These are phyloP conservation scores for Oncorhynchus gorbuscha DNA, from an alignment of 2,113 vertebrate genomes.

Conservation along the genomic window DNA sequence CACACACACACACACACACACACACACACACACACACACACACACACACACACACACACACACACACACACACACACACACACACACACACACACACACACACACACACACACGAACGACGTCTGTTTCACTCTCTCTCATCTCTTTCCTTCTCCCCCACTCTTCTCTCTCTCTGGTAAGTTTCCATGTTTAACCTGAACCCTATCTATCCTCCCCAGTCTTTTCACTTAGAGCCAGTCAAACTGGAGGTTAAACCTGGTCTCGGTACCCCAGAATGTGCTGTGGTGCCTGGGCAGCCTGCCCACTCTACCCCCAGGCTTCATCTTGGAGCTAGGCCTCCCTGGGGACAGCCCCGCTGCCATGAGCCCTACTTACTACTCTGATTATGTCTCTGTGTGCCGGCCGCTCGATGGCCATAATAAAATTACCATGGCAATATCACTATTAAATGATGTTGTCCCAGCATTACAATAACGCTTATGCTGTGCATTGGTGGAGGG, in stretches of 20 bases:
- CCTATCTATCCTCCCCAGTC: no score
- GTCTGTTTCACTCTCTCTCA: no score
- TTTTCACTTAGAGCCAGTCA: slow-evolving; percentile 21
- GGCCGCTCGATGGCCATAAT: slow-evolving; percentile 83
- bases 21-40: no score
- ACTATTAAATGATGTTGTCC: slow-evolving; percentile 90
- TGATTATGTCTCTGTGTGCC: slow-evolving; percentile 72
- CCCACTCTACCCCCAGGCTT: slow-evolving; percentile 46
- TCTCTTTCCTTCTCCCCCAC: no score
- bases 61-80: no score
- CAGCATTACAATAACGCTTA: slow-evolving; percentile 91
- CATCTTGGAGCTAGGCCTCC: slow-evolving; percentile 28
- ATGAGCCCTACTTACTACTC: slow-evolving; percentile 65
- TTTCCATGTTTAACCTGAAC: no score
- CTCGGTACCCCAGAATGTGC: slow-evolving; percentile 38
- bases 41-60: no score
- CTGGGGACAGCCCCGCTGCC: slow-evolving; percentile 46
- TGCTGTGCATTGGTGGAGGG: slow-evolving; percentile 78
- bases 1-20: no score
- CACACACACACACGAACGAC: no score
- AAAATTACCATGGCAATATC: slow-evolving; percentile 89
- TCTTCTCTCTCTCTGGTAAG: no score
- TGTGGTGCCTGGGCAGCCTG: slow-evolving; percentile 54
- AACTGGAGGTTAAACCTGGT: slow-evolving; percentile 50
- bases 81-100: no score